A percentile compares a stretch with the other conserved stretches of the same genome.
Evolutionary conservation across 2,888 invertebrate species (phyloP).

Genomic region (Latheticus oryzae): DNA sequence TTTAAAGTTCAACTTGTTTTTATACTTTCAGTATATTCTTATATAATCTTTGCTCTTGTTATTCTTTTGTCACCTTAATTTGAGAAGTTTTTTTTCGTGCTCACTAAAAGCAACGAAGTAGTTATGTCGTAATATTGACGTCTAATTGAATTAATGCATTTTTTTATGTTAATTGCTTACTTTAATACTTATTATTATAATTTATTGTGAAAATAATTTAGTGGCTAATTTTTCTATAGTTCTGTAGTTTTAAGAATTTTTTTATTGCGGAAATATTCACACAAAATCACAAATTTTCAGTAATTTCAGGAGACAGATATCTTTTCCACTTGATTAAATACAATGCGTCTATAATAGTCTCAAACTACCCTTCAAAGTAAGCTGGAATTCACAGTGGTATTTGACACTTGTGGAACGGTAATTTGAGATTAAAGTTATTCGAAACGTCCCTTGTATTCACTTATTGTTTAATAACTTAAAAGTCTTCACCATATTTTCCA

Average conservation of each 20-base stretch:
- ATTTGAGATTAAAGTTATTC: slow-evolving; percentile 48
- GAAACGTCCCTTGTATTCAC: slow-evolving; percentile 46
- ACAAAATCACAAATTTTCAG: slow-evolving; percentile 47
- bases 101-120: slow-evolving; percentile 38
- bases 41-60: slow-evolving; percentile 49
- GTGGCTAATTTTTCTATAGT: too few species aligned
- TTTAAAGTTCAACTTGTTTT: slow-evolving; percentile 53
- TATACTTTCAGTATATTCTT: slow-evolving; percentile 46
- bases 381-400: slow-evolving; percentile 44
- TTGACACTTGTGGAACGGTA: slow-evolving; percentile 54
- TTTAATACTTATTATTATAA: slow-evolving; percentile 20
- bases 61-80: slow-evolving; percentile 45
- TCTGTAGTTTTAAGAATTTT: too few species aligned
- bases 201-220: slow-evolving; percentile 27
- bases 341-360: slow-evolving; percentile 6
- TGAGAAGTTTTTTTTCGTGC: slow-evolving; percentile 34
- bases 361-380: slow-evolving; percentile 23
- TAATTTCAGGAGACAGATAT: too few species aligned
- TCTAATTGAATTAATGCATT: slow-evolving; percentile 21
- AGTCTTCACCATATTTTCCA: slow-evolving; percentile 50
- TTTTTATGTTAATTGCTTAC: slow-evolving; percentile 34
- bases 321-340: too few species aligned
- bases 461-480: slow-evolving; percentile 54
- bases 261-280: too few species aligned
- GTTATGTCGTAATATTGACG: slow-evolving; percentile 34